Percentiles rank a stretch among this genome's conserved stretches.
Conservation (phyloP, 2,888 invertebrate genomes). For the Cheilosia variabilis region DNA sequence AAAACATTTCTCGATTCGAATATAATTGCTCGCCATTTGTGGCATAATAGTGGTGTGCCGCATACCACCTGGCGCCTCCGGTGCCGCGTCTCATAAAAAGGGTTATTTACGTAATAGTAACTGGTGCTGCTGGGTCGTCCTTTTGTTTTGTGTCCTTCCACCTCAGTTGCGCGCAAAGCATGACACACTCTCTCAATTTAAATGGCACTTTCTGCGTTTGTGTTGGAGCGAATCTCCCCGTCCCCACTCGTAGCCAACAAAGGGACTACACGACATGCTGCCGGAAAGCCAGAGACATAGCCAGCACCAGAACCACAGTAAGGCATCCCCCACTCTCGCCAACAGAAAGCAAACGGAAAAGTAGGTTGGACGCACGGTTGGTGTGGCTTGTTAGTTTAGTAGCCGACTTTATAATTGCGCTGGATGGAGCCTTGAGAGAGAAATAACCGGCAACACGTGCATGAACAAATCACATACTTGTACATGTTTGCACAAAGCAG, state of each 20-base stretch:
- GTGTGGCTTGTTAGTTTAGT: constrained; percentile 35
- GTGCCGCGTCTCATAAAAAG: constrained; percentile 61
- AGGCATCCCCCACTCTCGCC: neutral
- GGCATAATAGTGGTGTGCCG: constrained; percentile 53
- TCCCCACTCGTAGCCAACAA: neutral
- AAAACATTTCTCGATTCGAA: constrained; percentile 49
- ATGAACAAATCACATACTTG: constrained; percentile 6
- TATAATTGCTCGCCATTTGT: constrained; percentile 58
- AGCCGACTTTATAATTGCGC: constrained; percentile 64
- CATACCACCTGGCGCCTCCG: constrained; percentile 49
- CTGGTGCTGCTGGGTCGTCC: constrained; percentile 11
- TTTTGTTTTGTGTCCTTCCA: neutral
- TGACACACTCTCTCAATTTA: constrained; percentile 23
- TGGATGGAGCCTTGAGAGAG: constrained; percentile 34
- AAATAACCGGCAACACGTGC: constrained; percentile 36
- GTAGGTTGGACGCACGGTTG: constrained; percentile 47
- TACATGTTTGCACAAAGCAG: neutral
- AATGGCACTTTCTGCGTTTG: constrained; percentile 37
- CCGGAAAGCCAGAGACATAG: neutral
- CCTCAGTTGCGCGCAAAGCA: constrained; percentile 1
- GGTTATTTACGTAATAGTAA: constrained; percentile 54
- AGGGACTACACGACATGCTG: constrained; percentile 6
- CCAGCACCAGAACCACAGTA: constrained; percentile 5
- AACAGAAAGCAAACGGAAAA: constrained; percentile 2
- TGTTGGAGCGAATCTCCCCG: neutral